Evolutionary conservation across 1,140 invertebrate genomes (phyloP), one percentile per base, ranked within the genome.

Genomic region (Anadara kagoshimensis): DNA sequence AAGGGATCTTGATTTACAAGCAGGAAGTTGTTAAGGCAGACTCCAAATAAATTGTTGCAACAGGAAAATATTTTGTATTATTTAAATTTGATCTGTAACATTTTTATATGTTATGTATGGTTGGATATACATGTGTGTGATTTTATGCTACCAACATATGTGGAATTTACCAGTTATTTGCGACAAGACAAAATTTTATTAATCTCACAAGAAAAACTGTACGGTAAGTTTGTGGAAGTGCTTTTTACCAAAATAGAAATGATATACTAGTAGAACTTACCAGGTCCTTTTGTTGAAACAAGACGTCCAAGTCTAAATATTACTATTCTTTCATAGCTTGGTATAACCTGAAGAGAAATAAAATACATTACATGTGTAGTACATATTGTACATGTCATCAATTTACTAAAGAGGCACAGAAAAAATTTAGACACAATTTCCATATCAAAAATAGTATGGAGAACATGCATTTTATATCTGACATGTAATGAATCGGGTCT

Each of bases 241-340:
- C 29, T 36, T 3, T 36, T 36, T 36, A 36, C 14, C 4, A 57
- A 57, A 57, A 57, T 7, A 57, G 2, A 22, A 14, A n/a, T 14
- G 1, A n/a, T 7, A 57, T n/a, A 24, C 12, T 18, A n/a, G 8
- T 20, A 8, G 10, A 57, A 24, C 22, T 24, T 75, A 75, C 73
- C 73, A 5, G 68, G 68, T 11, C 68, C 67, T 70, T 75, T 70
- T 12, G 61, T 26, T 29, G 62, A 53, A 0, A 61, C 20, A 49
- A 75, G 63, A 54, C 73, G 61, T 44, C 73, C 73, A 20, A 75
- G 56, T 56, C 73, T 69, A 45, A 75, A 75, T 20, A 75, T 56
- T 4, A 65, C 67, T 18, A 70, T 18, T 43, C 68, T 65, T 22
- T 75, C 73, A 58, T 70, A 53, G 1, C 59, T 45, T 61, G 61